Conservation (phyloP, 1,140 invertebrate species). For the Papilio machaon region DNA sequence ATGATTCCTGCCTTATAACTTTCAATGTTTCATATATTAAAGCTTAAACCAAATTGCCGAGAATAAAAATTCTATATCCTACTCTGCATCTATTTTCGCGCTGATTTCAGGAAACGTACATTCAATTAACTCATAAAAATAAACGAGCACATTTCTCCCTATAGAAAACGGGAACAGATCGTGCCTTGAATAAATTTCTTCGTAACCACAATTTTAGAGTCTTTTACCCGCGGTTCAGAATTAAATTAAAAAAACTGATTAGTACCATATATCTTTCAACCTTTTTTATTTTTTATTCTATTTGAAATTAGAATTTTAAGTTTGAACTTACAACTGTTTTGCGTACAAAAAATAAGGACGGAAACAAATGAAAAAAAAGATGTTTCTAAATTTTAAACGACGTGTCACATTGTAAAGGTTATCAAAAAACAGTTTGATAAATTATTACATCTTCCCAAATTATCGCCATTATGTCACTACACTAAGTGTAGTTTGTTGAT, state of each 20-base stretch:
- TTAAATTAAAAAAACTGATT: constrained; percentile 13
- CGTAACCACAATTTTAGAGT: constrained; percentile 39
- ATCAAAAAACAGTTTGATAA: neutral
- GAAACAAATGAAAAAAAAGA: too few species aligned
- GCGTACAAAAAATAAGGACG: neutral
- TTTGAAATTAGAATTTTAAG: neutral
- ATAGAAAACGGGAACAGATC: constrained; percentile 75
- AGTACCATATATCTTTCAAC: neutral
- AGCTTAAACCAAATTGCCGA: neutral
- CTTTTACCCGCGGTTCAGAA: neutral
- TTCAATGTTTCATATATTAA: neutral
- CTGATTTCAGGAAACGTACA: constrained; percentile 49
- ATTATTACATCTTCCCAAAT: neutral
- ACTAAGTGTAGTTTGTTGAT: neutral
- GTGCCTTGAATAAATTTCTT: constrained; percentile 81
- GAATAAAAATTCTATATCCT: constrained; percentile 19
- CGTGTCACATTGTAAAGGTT: neutral
- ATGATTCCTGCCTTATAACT: neutral
- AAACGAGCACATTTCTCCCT: constrained; percentile 79
- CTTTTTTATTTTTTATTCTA: neutral
- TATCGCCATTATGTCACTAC: neutral
- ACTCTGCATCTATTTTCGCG: constrained; percentile 44
- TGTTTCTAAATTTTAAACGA: neutral
- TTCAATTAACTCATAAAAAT: constrained; percentile 81
- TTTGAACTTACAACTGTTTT: neutral